Conservation (phyloP, 1,140 invertebrate genomes). For the Cyphomyrmex costatus region DNA sequence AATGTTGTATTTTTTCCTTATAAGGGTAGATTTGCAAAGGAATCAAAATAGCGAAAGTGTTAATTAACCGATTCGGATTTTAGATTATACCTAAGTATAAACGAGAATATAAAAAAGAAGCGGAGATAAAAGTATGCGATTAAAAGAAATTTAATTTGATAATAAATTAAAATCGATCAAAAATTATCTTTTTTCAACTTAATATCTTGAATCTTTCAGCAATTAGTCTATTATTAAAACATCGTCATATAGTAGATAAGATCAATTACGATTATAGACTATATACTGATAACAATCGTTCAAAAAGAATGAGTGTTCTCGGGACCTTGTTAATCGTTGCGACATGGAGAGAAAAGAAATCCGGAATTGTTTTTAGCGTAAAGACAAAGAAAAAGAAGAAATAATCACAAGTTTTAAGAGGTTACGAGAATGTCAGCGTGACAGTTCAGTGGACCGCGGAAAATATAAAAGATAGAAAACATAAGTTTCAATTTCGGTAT, state of each 20-base stretch:
- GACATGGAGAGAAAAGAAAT: neutral
- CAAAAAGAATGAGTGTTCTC: neutral
- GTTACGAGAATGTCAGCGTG: neutral
- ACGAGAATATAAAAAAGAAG: neutral
- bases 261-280: neutral
- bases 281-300: neutral
- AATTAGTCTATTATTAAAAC: neutral
- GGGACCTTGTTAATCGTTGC: neutral
- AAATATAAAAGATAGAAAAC: slow-evolving; percentile 6
- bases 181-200: neutral
- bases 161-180: neutral
- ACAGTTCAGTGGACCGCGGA: neutral
- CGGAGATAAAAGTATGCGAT: neutral
- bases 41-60: neutral
- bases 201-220: slow-evolving; percentile 18
- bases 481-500: slow-evolving; percentile 11
- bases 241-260: neutral
- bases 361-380: neutral
- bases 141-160: neutral
- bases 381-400: slow-evolving; percentile 9
- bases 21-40: neutral
- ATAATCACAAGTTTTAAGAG: neutral
- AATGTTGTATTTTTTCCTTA: neutral
- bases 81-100: slow-evolving; percentile 25
- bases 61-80: neutral